A percentile compares a stretch with the other conserved stretches of the same genome.
These are phyloP conservation scores for Cerastoderma edule DNA, from an alignment of 2,888 invertebrate species.

Conservation along the genomic window DNA sequence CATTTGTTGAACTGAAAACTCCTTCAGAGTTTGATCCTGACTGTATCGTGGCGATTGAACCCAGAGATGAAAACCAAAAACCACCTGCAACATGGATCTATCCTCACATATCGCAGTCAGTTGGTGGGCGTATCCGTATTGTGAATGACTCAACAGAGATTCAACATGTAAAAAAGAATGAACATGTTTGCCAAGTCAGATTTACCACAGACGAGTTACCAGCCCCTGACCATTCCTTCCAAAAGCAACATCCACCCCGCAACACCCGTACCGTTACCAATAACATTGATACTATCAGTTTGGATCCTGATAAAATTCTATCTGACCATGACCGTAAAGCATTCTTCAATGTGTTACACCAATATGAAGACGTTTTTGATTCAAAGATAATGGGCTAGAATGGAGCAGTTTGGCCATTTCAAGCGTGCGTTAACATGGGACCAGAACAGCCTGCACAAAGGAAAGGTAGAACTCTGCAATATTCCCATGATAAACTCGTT, in stretches of 20 bases:
- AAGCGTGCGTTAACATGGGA: slow-evolving; percentile 62
- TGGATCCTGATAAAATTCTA: neutral
- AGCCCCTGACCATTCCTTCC: neutral
- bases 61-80: neutral
- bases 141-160: slow-evolving; percentile 39
- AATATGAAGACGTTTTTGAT: slow-evolving; percentile 46
- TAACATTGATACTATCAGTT: neutral
- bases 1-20: slow-evolving; percentile 15
- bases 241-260: neutral
- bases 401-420: slow-evolving; percentile 50
- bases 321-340: neutral
- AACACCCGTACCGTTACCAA: neutral
- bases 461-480: slow-evolving; percentile 64
- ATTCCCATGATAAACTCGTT: slow-evolving; percentile 50
- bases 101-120: slow-evolving; percentile 32
- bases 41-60: slow-evolving; percentile 5
- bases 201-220: neutral
- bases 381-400: slow-evolving; percentile 55
- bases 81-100: neutral
- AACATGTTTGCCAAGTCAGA: slow-evolving; percentile 47
- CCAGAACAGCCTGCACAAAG: slow-evolving; percentile 64
- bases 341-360: neutral
- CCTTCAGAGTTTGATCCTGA: neutral
- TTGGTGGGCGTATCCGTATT: slow-evolving; percentile 49
- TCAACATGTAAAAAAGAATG: slow-evolving; percentile 33